Conservation (phyloP, 1,140 invertebrate genomes). For the Orchesella cincta region DNA sequence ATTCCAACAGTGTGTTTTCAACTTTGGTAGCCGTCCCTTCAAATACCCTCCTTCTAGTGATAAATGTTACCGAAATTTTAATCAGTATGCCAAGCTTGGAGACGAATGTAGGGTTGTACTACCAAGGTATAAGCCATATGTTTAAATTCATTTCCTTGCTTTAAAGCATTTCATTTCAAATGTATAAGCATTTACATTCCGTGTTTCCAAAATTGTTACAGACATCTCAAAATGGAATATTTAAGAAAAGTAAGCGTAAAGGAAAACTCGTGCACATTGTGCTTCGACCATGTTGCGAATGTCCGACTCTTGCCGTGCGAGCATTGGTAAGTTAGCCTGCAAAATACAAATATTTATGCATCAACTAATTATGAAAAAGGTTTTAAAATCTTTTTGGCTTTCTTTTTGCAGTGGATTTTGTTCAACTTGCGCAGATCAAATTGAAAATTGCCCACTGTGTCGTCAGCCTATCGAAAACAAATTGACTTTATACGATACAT, state of each 20-base stretch:
- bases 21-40: constrained; percentile 84
- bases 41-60: constrained; percentile 73
- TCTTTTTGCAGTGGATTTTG: constrained; percentile 69
- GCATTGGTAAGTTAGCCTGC: constrained; percentile 66
- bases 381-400: background rate
- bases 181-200: constrained; percentile 24
- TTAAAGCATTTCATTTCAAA: background rate
- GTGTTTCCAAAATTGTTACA: constrained; percentile 51
- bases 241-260: constrained; percentile 72
- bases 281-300: constrained; percentile 77
- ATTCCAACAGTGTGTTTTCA: constrained; percentile 91
- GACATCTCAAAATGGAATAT: constrained; percentile 74
- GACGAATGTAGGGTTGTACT: constrained; percentile 71
- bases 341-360: background rate
- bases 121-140: constrained; percentile 62
- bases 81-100: constrained; percentile 71
- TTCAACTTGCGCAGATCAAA: constrained; percentile 71
- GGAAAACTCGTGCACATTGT: constrained; percentile 85
- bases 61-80: constrained; percentile 71
- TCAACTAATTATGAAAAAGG: background rate
- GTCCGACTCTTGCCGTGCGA: constrained; percentile 76
- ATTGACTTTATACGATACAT: constrained; percentile 46
- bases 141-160: background rate
- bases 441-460: constrained; percentile 86
- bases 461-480: constrained; percentile 63